Evolutionary conservation across 1,140 invertebrate genomes (phyloP).

Genomic region (Babylonia areolata): DNA sequence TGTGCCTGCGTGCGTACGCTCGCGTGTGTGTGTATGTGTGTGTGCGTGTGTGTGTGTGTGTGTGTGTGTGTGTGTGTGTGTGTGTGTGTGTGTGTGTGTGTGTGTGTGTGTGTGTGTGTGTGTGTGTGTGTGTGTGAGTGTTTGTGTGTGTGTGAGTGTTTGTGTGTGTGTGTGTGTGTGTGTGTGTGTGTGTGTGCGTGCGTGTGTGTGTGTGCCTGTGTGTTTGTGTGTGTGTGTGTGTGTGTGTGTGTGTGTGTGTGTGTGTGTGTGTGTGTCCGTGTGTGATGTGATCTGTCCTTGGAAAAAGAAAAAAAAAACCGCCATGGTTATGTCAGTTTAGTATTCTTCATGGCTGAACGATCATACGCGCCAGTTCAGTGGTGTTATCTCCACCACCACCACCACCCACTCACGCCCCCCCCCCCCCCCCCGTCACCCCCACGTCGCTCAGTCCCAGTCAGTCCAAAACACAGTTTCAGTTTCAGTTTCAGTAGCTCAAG

Average conservation of each 20-base stretch:
- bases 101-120: neutral
- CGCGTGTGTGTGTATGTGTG: neutral
- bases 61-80: neutral
- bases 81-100: neutral
- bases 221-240: neutral
- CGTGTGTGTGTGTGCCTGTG: neutral
- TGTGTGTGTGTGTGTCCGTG: neutral
- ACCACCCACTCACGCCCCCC: too few species aligned
- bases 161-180: neutral
- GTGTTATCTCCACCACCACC: too few species aligned
- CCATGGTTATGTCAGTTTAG: too few species aligned
- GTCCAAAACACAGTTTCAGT: too few species aligned
- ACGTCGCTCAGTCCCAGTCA: too few species aligned
- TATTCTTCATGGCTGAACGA: too few species aligned
- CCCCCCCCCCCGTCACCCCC: too few species aligned
- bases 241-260: neutral
- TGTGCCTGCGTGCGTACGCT: neutral
- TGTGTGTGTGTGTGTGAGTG: neutral
- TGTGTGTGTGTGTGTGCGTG: neutral
- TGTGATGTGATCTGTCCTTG: too few species aligned
- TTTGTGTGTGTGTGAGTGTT: neutral
- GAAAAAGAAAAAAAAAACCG: too few species aligned
- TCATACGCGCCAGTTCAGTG: too few species aligned
- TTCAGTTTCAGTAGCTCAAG: too few species aligned
- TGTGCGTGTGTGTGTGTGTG: neutral